Percentiles rank a stretch among this genome's conserved stretches.
Evolutionary conservation across 2,797 vertebrate genomes (phyloP).

Genomic region (Heteromormyrus szaboi): DNA sequence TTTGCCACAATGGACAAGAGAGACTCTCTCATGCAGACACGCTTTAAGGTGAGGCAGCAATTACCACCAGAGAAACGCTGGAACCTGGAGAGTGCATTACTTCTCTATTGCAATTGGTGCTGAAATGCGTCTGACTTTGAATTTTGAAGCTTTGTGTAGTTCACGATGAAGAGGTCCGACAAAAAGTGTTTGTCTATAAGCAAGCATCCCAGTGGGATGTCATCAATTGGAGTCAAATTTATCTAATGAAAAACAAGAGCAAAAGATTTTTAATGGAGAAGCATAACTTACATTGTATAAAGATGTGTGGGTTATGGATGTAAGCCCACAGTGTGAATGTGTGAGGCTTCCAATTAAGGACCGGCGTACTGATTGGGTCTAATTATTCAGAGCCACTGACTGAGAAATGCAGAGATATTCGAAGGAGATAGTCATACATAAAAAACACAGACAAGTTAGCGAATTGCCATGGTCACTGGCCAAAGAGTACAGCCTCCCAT

Average conservation of each 20-base stretch:
- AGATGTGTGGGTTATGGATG: background rate
- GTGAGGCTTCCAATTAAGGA: background rate
- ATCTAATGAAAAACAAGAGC: background rate
- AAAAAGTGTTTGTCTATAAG: background rate
- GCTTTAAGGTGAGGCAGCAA: background rate
- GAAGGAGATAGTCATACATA: background rate
- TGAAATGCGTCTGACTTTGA: background rate
- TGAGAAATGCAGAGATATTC: background rate
- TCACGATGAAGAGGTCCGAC: background rate
- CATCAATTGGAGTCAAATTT: background rate
- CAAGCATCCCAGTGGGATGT: background rate
- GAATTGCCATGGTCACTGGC: background rate
- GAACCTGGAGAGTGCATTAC: background rate
- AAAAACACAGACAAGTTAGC: background rate
- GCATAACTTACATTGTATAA: background rate
- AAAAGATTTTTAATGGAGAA: background rate
- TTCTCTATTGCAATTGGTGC: background rate
- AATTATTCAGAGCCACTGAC: constrained; percentile 11
- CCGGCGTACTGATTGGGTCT: background rate
- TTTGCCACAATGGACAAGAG: background rate
- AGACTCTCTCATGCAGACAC: background rate
- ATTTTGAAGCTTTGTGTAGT: background rate
- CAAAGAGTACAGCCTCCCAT: background rate
- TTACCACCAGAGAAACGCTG: background rate
- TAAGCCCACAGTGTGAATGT: background rate